phyloP scores from a whole-genome alignment of 2,113 vertebrate genomes.

The Myotis yumanensis region DNA sequence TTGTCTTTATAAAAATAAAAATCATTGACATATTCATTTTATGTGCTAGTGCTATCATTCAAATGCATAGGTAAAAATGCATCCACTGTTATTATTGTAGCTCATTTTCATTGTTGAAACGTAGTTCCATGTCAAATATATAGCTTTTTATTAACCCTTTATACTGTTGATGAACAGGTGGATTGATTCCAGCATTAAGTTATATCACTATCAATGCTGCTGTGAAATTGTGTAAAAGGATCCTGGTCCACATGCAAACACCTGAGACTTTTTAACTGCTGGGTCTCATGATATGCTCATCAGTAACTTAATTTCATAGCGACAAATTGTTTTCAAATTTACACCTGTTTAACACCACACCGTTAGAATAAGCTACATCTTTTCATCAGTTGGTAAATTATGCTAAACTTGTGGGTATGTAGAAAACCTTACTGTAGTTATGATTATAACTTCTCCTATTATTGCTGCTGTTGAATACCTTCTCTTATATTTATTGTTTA shows the following conservation, averaged over 20 bases:
- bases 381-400: not conserved
- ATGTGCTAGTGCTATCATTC: not conserved
- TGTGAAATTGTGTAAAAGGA: not conserved
- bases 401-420: not conserved
- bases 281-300: not conserved
- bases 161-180: not conserved
- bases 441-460: not conserved
- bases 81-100: not conserved
- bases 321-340: not conserved
- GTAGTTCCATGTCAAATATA: not conserved
- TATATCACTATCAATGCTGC: not conserved
- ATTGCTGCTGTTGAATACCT: not conserved
- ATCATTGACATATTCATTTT: not conserved
- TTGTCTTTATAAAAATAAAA: not conserved
- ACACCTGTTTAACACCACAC: not conserved
- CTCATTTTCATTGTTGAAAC: constrained; percentile 14
- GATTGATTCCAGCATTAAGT: not conserved
- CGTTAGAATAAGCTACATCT: not conserved
- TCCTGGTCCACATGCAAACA: not conserved
- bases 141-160: not conserved
- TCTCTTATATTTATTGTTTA: not conserved
- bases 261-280: not conserved
- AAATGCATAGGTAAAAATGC: not conserved
- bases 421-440: not conserved
- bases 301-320: not conserved